phyloP scores from a whole-genome alignment of 2,113 vertebrate species.

The Datnioides undecimradiatus region DNA sequence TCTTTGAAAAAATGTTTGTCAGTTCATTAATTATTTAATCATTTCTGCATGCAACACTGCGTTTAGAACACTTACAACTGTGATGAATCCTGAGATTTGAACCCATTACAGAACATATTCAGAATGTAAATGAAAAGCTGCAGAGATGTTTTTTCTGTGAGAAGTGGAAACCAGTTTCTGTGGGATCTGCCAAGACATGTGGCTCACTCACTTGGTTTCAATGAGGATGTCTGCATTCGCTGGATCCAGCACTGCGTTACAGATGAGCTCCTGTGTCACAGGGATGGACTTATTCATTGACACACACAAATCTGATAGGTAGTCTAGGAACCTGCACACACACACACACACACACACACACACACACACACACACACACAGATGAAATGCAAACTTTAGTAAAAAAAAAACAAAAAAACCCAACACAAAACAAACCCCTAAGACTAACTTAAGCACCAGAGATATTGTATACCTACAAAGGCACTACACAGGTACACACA shows the following conservation, averaged over 20 bases:
- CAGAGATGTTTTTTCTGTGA: no score
- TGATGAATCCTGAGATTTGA: no score
- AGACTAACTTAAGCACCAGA: background rate
- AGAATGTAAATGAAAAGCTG: no score
- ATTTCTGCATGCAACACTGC: no score
- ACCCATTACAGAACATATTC: no score
- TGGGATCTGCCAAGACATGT: no score
- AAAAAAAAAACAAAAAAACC: no score
- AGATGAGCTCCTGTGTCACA: slow-evolving; percentile 98
- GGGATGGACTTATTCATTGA: slow-evolving; percentile 99
- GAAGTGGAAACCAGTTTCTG: no score
- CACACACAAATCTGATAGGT: slow-evolving; percentile 96
- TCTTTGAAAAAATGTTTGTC: background rate
- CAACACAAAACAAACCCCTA: no score
- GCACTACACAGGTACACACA: no score
- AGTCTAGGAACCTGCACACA: slow-evolving; percentile 93
- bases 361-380: slow-evolving; percentile 45
- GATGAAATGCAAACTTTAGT: slow-evolving; percentile 79
- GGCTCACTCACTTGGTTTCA: slow-evolving; percentile 97
- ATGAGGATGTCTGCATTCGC: slow-evolving; percentile 96
- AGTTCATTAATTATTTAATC: background rate
- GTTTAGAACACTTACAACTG: no score
- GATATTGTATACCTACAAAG: background rate
- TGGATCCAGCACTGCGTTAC: slow-evolving; percentile 96
- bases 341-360: slow-evolving; percentile 71